Evolutionary conservation across 2,888 invertebrate species (phyloP).

Genomic region (Adineta ricciae): DNA sequence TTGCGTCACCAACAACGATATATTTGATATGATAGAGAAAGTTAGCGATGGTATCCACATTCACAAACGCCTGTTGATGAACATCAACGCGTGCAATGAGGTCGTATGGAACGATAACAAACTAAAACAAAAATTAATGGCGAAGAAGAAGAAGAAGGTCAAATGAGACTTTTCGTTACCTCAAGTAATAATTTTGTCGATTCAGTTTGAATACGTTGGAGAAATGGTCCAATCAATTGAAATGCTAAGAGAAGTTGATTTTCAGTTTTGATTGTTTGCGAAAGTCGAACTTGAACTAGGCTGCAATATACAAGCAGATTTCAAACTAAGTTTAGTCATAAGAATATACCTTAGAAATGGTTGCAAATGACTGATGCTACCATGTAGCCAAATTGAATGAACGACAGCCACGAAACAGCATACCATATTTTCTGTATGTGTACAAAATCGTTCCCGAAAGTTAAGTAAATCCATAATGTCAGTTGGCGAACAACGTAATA

Average conservation of each 20-base stretch:
- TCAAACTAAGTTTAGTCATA: not conserved
- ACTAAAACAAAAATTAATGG: conserved; percentile 51
- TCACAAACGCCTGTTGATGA: conserved; percentile 52
- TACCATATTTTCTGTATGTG: not conserved
- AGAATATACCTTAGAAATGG: conserved; percentile 45
- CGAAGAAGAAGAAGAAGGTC: too few species aligned
- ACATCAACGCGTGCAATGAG: conserved; percentile 80
- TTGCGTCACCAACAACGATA: conserved; percentile 88
- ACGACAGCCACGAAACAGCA: conserved; percentile 72
- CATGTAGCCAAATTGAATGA: conserved; percentile 88
- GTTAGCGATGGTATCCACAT: conserved; percentile 41
- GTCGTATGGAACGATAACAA: conserved; percentile 77
- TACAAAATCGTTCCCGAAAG: not conserved
- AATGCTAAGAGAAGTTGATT: conserved; percentile 78
- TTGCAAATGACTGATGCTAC: conserved; percentile 76
- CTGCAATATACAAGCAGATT: conserved; percentile 48
- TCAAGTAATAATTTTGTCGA: conserved; percentile 58
- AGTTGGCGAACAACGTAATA: conserved; percentile 48
- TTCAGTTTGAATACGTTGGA: conserved; percentile 75
- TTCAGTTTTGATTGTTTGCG: conserved; percentile 71
- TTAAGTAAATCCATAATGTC: conserved; percentile 39
- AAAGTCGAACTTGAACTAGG: conserved; percentile 72
- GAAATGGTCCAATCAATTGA: conserved; percentile 81
- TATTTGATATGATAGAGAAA: conserved; percentile 77
- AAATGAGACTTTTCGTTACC: not conserved